These are phyloP conservation scores for Eudyptes chrysolophus DNA, from an alignment of 2,113 vertebrate genomes.

Conservation along the genomic window DNA sequence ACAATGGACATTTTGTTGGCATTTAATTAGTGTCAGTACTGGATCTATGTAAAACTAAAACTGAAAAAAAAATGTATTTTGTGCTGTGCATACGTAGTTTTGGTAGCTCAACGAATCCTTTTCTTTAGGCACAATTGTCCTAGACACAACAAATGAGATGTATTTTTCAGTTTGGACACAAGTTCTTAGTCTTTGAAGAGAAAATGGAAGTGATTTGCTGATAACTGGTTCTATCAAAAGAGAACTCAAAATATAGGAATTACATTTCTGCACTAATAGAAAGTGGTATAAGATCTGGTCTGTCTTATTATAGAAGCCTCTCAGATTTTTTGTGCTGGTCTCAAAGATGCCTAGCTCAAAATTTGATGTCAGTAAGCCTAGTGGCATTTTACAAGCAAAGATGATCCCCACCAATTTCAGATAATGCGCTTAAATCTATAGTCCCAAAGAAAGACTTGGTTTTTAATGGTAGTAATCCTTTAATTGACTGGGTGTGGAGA, in stretches of 20 bases:
- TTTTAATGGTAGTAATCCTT: constrained; percentile 60
- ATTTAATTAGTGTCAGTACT: background rate
- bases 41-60: background rate
- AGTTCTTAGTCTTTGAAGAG: background rate
- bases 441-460: constrained; percentile 17
- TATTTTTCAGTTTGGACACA: background rate
- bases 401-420: constrained; percentile 59
- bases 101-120: background rate
- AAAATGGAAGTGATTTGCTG: background rate
- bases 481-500: constrained; percentile 56
- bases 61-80: fast-evolving
- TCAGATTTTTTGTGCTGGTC: background rate
- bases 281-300: background rate
- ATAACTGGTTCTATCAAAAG: background rate
- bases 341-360: background rate
- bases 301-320: background rate
- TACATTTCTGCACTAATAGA: background rate
- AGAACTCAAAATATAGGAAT: background rate
- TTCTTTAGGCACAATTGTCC: background rate
- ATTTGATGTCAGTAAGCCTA: background rate
- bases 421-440: constrained; percentile 42
- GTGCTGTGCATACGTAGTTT: background rate
- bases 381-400: constrained; percentile 46
- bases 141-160: background rate
- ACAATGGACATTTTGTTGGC: background rate